Evolutionary conservation across 2,113 vertebrate genomes (phyloP), one percentile per base, ranked within the genome.

Genomic region (Symphodus melops): DNA sequence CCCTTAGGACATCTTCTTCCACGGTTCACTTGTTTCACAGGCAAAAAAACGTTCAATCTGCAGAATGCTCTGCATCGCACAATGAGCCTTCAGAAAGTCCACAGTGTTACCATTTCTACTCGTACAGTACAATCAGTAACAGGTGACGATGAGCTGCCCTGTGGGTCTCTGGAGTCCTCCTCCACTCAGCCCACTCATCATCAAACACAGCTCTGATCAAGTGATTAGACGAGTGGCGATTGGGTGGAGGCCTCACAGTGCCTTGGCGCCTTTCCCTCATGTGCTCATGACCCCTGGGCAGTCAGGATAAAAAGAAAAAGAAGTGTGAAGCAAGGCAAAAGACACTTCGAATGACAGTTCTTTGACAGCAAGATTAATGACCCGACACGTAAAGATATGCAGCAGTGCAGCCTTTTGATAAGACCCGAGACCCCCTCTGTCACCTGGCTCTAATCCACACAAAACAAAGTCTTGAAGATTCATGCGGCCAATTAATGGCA

Each of bases 331-430:
- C 56, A 56, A 16, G 28, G 55, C 71, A 77, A 72, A 77, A 83
- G 51, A 81, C 88, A 83, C 59, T 62, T 62, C n/a, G 28, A 60
- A 72, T 77, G 80, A 89, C 81, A 84, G 72, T 58, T 20, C 42
- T 41, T 44, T 91, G 91, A 91, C 88, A 93, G 77, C 58, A 82
- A 88, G 90, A 91, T 83, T 91, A 92, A 94, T 83, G 80, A 92
- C 80, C 79, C 74, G 61, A 79, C 58, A 84, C 71, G 86, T 41
- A 90, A 75, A 92, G 69, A 69, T 87, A 81, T 75, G 36, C 70
- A 76, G 92, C 68, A 69, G 58, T 8, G 17, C 23, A 9, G 53
- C 71, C 75, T 85, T 76, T 89, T 85, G 88, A 84, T 88, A 92
- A 89, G 77, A 58, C 72, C 39, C 72, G n/a, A 70, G 61, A 78